Base-by-base conservation (phyloP, 2,113 vertebrate genomes). In the Embiotoca jacksoni region DNA sequence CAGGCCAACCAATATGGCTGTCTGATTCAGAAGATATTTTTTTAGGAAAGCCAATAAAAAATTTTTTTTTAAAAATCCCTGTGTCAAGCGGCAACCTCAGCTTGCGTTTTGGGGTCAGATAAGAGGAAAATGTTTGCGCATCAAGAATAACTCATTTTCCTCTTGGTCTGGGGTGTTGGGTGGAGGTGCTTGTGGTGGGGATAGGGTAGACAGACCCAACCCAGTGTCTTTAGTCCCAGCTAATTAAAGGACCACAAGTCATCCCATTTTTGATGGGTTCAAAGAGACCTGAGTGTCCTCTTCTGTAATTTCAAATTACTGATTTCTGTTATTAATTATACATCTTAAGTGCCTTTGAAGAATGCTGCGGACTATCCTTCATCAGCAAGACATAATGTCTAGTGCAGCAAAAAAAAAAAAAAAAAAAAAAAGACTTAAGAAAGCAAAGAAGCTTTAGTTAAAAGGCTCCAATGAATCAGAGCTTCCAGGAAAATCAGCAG, bases 281-380 rank as follows among this genome's bases (percentile, higher is more conserved):
- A 92, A 92, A 93, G 85, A 78, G 77, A 90, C 78, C 80, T 81
- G 85, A 72, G 74, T 91, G 88, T 88, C 85, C 81, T 88, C 88
- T 89, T 85, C 82, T 92, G 77, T 89, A 85, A 92, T 91, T 90
- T 90, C 53, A 89, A 93, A 88, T 91, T 33, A 89, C 80, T 77
- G 75, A 93, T 93, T 94, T 92, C 88, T 94, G 93, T 92, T 93
- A 93, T 93, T 92, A 93, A 93, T 95, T 93, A 94, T 83, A 90
- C 89, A 88, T 93, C 90, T 85, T 86, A 91, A 84, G 71, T 72
- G 75, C 68, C 91, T 93, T 93, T 94, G 92, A 94, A 92, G 89
- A 91, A 77, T 15, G 50, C 80, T 84, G 88, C 74, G 78, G 80
- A 92, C 85, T 74, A 80, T 94, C 85, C 82, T 89, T 92, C 83